phyloP scores from a whole-genome alignment of 2,113 vertebrate genomes.

The Athene noctua region DNA sequence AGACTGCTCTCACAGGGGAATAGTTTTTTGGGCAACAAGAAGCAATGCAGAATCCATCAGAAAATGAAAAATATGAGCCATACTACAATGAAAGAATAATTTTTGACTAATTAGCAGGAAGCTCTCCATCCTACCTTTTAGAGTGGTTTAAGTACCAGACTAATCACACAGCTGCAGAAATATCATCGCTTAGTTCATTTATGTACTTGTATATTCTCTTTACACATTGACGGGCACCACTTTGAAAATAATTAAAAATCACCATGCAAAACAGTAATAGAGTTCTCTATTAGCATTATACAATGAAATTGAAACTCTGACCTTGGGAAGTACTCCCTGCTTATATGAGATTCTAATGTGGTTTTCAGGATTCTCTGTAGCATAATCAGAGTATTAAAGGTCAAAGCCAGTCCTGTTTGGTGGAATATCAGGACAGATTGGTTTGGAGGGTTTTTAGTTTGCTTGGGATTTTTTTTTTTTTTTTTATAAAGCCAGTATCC shows the following conservation, averaged over 20 bases:
- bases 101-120: background rate
- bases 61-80: background rate
- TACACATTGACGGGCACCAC: background rate
- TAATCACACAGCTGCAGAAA: constrained; percentile 4
- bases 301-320: background rate
- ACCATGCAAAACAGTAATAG: background rate
- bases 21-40: background rate
- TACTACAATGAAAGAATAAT: background rate
- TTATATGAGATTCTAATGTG: rapidly evolving
- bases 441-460: background rate
- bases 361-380: background rate
- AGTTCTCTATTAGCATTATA: background rate
- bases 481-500: background rate
- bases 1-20: background rate
- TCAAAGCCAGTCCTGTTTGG: background rate
- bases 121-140: background rate
- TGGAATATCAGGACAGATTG: background rate
- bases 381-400: background rate
- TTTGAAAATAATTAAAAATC: background rate
- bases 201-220: background rate
- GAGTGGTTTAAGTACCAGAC: background rate
- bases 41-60: background rate
- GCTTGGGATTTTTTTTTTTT: background rate
- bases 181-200: background rate
- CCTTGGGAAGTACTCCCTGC: background rate